Evolutionary conservation across 2,797 vertebrate species (phyloP).

Genomic region (Gymnoscopelus microlampas): DNA sequence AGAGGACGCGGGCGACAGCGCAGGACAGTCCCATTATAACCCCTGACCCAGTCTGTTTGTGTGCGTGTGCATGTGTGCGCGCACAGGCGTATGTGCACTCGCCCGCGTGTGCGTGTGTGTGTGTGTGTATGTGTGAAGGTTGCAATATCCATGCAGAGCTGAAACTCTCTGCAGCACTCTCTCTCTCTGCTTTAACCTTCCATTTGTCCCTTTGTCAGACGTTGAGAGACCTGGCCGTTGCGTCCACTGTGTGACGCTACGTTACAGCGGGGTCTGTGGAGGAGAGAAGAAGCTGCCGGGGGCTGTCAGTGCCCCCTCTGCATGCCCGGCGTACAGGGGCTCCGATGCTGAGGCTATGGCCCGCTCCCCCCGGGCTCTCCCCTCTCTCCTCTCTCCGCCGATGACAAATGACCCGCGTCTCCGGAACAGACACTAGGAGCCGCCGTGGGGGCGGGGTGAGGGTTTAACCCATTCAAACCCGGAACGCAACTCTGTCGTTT

Average conservation of each 20-base stretch:
- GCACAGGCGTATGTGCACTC: conserved; percentile 6
- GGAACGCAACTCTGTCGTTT: no score
- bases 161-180: conserved; percentile 32
- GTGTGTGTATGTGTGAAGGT: conserved; percentile 18
- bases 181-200: conserved; percentile 39
- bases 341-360: conserved; percentile 59
- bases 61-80: conserved; percentile 7
- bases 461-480: conserved; percentile 41
- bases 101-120: conserved; percentile 12
- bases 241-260: no score
- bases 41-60: conserved; percentile 8
- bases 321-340: conserved; percentile 40
- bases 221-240: background rate
- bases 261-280: no score
- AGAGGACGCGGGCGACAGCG: conserved; percentile 29
- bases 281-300: background rate
- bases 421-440: conserved; percentile 67
- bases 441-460: conserved; percentile 60
- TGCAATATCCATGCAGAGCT: conserved; percentile 35
- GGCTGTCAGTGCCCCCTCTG: conserved; percentile 36
- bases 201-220: conserved; percentile 35
- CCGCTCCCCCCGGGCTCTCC: no score
- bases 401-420: conserved; percentile 81
- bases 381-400: conserved; percentile 56
- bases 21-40: conserved; percentile 40